phyloP scores from a whole-genome alignment of 2,888 invertebrate genomes.

The Brachypterus glaber region DNA sequence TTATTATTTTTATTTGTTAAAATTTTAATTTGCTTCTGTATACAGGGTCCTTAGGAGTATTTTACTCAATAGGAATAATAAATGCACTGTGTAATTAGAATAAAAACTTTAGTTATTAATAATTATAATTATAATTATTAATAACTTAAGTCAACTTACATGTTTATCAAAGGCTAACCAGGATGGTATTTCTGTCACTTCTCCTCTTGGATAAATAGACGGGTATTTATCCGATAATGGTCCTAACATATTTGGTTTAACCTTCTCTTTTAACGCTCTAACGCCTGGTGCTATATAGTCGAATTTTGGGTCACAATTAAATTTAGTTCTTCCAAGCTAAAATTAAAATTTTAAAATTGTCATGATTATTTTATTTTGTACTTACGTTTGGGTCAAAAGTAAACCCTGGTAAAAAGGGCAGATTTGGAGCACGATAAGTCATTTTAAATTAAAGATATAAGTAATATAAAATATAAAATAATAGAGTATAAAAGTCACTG shows the following conservation, averaged over 20 bases:
- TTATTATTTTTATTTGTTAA: no score
- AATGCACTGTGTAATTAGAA: conserved; percentile 3
- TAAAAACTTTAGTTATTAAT: neutral
- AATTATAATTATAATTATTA: no score
- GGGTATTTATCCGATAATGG: conserved; percentile 50
- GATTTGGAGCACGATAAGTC: conserved; percentile 48
- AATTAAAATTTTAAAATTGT: conserved; percentile 13
- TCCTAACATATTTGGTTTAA: conserved; percentile 51
- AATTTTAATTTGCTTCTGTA: no score
- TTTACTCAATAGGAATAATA: no score
- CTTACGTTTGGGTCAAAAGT: conserved; percentile 58
- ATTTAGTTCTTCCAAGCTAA: conserved; percentile 55
- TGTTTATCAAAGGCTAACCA: conserved; percentile 87
- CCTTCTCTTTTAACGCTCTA: conserved; percentile 52
- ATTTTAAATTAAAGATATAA: no score
- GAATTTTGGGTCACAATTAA: conserved; percentile 45
- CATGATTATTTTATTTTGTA: conserved; percentile 15
- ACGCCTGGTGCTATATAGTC: conserved; percentile 48
- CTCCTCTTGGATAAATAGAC: conserved; percentile 65
- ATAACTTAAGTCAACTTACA: conserved; percentile 44
- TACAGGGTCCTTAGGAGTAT: no score
- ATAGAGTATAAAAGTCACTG: no score
- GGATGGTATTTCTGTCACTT: conserved; percentile 64
- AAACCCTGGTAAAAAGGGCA: conserved; percentile 68
- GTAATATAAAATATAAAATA: no score